A percentile compares a stretch with the other conserved stretches of the same genome.
Evolutionary conservation across 2,888 invertebrate species (phyloP).

Genomic region (Lasius platythorax): DNA sequence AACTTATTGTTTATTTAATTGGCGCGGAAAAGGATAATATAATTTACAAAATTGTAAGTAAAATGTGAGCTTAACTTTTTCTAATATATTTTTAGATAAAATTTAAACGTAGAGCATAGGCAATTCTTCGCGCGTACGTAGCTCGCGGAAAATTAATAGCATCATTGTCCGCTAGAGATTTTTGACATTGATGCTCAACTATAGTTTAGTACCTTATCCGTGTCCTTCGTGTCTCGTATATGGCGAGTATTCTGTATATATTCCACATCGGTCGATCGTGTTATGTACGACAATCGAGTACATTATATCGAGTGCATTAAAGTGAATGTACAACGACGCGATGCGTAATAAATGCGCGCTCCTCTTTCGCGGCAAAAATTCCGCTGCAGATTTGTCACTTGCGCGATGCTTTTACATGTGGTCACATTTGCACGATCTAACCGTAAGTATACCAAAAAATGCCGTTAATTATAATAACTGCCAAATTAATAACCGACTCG

Average conservation of each 20-base stretch:
- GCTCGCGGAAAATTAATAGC: slow-evolving; percentile 64
- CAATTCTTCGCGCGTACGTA: not conserved
- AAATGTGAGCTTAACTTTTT: not conserved
- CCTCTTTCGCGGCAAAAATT: not conserved
- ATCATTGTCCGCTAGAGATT: slow-evolving; percentile 53
- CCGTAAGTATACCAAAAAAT: not conserved
- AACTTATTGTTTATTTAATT: not conserved
- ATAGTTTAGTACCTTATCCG: slow-evolving; percentile 58
- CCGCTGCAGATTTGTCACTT: not conserved
- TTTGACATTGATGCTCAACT: slow-evolving; percentile 58
- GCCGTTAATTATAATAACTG: slow-evolving; percentile 36
- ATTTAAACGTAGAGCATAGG: not conserved
- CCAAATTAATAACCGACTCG: slow-evolving; percentile 49
- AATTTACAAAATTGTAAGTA: not conserved
- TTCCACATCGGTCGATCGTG: slow-evolving; percentile 46
- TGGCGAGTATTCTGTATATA: slow-evolving; percentile 44
- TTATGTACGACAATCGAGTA: slow-evolving; percentile 55
- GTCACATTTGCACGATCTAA: not conserved
- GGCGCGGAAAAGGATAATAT: not conserved
- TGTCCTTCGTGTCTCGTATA: slow-evolving; percentile 62
- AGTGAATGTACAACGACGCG: slow-evolving; percentile 37
- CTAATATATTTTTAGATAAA: not conserved
- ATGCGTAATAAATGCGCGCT: not conserved
- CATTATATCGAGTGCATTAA: slow-evolving; percentile 55
- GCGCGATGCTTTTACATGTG: not conserved